A percentile compares a stretch with the other conserved stretches of the same genome.
phyloP scores from a whole-genome alignment of 2,888 invertebrate genomes.

The Chalcosyrphus nemorum region DNA sequence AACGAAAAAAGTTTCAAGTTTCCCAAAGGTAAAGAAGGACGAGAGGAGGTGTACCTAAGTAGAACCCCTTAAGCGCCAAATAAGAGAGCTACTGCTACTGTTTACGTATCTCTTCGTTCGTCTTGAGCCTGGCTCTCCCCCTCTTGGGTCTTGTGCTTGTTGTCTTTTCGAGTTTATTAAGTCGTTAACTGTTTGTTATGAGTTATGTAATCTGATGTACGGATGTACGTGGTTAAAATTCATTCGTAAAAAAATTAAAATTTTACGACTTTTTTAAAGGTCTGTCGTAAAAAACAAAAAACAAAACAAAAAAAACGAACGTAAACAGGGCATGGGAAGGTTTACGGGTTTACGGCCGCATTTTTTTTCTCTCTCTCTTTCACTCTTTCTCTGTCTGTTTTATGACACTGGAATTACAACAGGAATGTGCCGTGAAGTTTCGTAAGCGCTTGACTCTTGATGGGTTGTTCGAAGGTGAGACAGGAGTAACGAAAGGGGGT shows the following conservation, averaged over 20 bases:
- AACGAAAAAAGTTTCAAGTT: neutral
- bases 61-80: slow-evolving; percentile 58
- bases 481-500: neutral
- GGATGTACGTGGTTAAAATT: slow-evolving; percentile 71
- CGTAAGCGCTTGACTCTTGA: slow-evolving; percentile 37
- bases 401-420: slow-evolving; percentile 57
- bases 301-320: slow-evolving; percentile 2
- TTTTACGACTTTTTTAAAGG: slow-evolving; percentile 66
- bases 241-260: slow-evolving; percentile 62
- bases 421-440: slow-evolving; percentile 55
- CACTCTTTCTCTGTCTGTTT: no score
- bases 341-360: slow-evolving; percentile 33
- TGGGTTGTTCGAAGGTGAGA: slow-evolving; percentile 1
- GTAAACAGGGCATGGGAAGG: slow-evolving; percentile 50
- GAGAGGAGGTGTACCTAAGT: neutral
- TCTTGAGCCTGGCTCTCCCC: neutral
- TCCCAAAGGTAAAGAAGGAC: neutral
- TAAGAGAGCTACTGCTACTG: slow-evolving; percentile 35
- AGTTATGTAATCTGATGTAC: slow-evolving; percentile 72
- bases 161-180: slow-evolving; percentile 71
- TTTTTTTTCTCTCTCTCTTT: no score
- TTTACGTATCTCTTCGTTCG: slow-evolving; percentile 12
- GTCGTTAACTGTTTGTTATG: slow-evolving; percentile 73
- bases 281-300: slow-evolving; percentile 51
- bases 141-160: slow-evolving; percentile 8